These are phyloP conservation scores for Notamacropus eugenii DNA, from an alignment of 2,797 vertebrate species.

Conservation along the genomic window DNA sequence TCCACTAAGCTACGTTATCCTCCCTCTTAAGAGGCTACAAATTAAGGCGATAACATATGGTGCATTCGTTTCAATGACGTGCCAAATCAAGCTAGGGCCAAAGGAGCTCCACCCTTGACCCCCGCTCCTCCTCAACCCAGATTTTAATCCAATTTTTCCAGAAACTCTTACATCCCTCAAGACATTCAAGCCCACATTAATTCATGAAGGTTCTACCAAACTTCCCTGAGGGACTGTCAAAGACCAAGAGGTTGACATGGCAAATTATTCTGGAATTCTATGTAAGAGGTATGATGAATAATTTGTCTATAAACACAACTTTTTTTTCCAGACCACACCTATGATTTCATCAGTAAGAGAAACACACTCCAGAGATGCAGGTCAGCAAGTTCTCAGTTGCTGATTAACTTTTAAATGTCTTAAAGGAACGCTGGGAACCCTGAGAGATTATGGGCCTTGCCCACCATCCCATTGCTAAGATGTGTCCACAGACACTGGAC, in stretches of 20 bases:
- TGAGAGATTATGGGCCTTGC: not conserved
- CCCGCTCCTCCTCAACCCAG: not conserved
- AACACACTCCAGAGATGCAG: not conserved
- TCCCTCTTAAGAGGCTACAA: not conserved
- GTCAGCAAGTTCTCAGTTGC: not conserved
- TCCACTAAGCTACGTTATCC: not conserved
- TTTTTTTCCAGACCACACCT: not conserved
- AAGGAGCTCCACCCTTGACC: not conserved
- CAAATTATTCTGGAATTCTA: not conserved
- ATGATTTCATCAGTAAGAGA: not conserved
- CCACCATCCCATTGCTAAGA: not conserved
- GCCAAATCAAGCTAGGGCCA: not conserved
- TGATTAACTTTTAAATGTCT: not conserved
- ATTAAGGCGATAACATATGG: not conserved
- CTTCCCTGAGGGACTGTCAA: not conserved
- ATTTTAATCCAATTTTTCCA: not conserved
- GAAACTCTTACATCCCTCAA: not conserved
- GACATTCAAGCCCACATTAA: not conserved
- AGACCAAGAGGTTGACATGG: not conserved
- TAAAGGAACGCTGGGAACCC: not conserved
- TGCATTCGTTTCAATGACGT: not conserved
- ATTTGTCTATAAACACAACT: not conserved
- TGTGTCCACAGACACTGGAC: not conserved
- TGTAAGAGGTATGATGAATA: not conserved
- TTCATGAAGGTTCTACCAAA: not conserved